Conservation (phyloP, 2,888 invertebrate species). For the Apodemia mormo region DNA sequence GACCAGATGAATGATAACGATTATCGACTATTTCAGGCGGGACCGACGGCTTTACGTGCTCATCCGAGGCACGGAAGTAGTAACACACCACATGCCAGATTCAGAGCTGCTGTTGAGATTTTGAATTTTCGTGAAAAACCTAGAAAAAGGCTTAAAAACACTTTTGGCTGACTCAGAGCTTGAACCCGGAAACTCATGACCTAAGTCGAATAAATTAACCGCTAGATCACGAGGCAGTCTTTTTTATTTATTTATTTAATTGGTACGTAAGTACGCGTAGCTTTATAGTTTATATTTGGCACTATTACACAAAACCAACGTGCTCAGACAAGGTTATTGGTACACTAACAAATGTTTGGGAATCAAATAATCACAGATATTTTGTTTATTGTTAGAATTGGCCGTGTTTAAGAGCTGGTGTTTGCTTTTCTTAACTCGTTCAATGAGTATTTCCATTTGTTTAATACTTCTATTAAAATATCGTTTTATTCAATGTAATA, state of each 20-base stretch:
- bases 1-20: too few relatives aligned
- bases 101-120: too few relatives aligned
- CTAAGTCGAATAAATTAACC: too few relatives aligned
- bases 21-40: too few relatives aligned
- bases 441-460: conserved; percentile 27
- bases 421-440: conserved; percentile 5
- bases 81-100: too few relatives aligned
- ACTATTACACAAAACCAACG: conserved; percentile 16
- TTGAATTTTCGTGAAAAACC: too few relatives aligned
- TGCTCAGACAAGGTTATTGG: background rate
- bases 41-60: too few relatives aligned
- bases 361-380: conserved; percentile 16
- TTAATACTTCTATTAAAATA: conserved; percentile 2
- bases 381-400: conserved; percentile 17
- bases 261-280: background rate
- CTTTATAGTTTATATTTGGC: conserved; percentile 11
- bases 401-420: conserved; percentile 4
- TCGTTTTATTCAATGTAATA: background rate
- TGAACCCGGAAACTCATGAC: too few relatives aligned
- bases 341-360: conserved; percentile 1
- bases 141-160: too few relatives aligned
- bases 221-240: too few relatives aligned
- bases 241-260: background rate
- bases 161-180: too few relatives aligned
- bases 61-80: too few relatives aligned